Base-by-base conservation (phyloP, 2,888 invertebrate species). In the Amitus sp. region DNA sequence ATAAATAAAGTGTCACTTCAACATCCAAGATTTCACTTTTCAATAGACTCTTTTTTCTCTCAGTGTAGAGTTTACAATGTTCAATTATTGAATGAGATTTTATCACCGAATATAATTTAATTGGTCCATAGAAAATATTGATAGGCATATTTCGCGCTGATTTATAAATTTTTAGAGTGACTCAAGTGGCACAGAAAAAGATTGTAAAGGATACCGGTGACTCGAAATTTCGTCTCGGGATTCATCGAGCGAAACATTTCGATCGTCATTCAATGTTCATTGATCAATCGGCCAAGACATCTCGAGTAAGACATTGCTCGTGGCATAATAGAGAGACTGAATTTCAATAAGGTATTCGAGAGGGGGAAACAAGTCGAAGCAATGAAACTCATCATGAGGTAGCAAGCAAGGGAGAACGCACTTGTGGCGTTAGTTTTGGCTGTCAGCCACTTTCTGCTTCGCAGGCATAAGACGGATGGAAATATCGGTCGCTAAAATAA, bases 401-500 rank as follows among this genome's bases (percentile, higher is more conserved):
- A 55, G 51, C 51, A n/a, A n/a, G n/a, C n/a, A 47, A 65, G 56
- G 55, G 62, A 61, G 58, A 63, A 59, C 52, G 54, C 52, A 64
- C 55, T 62, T 57, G 62, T 47, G 48, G 46, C 77, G 78, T 80
- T 80, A 77, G 76, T 72, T 75, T 79, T 79, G 80, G 80, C 79
- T 18, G 63, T 59, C 52, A 51, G 62, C 62, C 62, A 62, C 55
- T 62, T 72, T 67, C 71, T 60, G 69, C 74, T 76, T 73, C 70
- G 74, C 72, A 72, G 69, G 72, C 71, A n/a, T n/a, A 68, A 74
- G 69, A 76, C 73, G 77, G 79, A 80, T 81, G 77, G 79, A 80
- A 81, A 81, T 81, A 80, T 81, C 79, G 80, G 77, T 73, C 74
- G 80, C 79, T 78, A 79, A 81, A 81, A 81, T 81, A 81, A 80